A percentile compares a stretch with the other conserved stretches of the same genome.
Conservation (phyloP, 2,888 invertebrate species). For the Netelia fuscicornis region DNA sequence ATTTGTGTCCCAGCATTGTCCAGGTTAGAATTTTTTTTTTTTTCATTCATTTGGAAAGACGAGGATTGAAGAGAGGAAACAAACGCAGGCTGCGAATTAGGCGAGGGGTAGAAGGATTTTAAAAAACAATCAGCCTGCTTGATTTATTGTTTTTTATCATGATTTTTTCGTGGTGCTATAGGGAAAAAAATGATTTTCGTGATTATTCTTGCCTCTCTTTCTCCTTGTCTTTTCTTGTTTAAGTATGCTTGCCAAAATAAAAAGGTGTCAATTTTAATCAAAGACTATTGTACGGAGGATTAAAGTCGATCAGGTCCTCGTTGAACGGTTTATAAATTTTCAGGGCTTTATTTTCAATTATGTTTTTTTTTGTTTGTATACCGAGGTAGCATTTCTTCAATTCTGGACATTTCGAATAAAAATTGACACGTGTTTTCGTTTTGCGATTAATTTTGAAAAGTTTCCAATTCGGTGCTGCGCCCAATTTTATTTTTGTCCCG, state of each 20-base stretch:
- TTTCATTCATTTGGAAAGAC: background rate
- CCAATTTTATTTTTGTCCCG: background rate
- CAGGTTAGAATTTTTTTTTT: background rate
- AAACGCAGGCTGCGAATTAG: slow-evolving; percentile 33
- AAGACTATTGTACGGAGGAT: background rate
- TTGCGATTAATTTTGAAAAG: background rate
- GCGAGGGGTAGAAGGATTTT: slow-evolving; percentile 12
- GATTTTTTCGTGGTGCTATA: slow-evolving; percentile 56
- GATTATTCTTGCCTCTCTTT: slow-evolving; percentile 4
- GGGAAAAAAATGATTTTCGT: slow-evolving; percentile 44
- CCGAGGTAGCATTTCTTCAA: background rate
- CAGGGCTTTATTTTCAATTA: background rate
- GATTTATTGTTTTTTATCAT: slow-evolving; percentile 34
- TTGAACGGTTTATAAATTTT: background rate
- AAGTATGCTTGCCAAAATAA: too few relatives aligned
- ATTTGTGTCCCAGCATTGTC: slow-evolving; percentile 5
- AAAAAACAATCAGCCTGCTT: slow-evolving; percentile 21
- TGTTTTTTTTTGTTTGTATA: background rate
- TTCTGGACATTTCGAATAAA: background rate
- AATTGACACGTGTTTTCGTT: background rate
- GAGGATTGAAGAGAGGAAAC: background rate
- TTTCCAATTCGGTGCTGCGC: background rate
- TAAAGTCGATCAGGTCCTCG: background rate
- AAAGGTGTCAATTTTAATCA: too few relatives aligned
- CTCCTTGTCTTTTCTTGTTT: background rate